Evolutionary conservation across 2,797 vertebrate genomes (phyloP).

Genomic region (Pogonophryne albipinna): DNA sequence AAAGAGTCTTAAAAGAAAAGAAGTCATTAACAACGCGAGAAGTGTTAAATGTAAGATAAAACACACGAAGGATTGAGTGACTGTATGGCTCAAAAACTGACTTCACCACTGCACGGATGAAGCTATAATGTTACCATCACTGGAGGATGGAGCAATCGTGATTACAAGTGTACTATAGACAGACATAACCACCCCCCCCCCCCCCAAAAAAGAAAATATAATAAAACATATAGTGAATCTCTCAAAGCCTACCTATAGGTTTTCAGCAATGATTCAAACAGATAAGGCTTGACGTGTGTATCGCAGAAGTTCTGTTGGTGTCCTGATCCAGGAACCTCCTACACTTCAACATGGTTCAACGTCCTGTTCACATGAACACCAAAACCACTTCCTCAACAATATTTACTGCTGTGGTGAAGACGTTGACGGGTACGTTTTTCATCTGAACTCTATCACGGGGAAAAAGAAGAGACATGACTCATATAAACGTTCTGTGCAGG

Average conservation of each 20-base stretch:
- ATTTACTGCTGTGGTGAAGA: background rate
- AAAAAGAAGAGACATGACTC: slow-evolving; percentile 9
- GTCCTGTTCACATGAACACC: slow-evolving; percentile 13
- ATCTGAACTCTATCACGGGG: slow-evolving; percentile 7
- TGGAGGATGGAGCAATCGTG: slow-evolving; percentile 67
- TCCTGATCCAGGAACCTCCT: slow-evolving; percentile 29
- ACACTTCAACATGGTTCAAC: background rate
- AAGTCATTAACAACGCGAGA: slow-evolving; percentile 39
- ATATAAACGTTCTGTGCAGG: slow-evolving; percentile 29
- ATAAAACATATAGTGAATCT: slow-evolving; percentile 51
- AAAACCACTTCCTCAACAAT: slow-evolving; percentile 30
- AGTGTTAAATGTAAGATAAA: slow-evolving; percentile 59
- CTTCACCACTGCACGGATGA: slow-evolving; percentile 58
- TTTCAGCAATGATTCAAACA: slow-evolving; percentile 68
- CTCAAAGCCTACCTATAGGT: slow-evolving; percentile 49
- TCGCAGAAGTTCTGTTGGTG: slow-evolving; percentile 55
- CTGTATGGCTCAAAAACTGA: slow-evolving; percentile 74
- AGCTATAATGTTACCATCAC: slow-evolving; percentile 59
- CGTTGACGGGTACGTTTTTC: background rate
- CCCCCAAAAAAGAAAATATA: slow-evolving; percentile 19
- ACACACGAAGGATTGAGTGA: slow-evolving; percentile 61
- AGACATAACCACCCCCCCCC: slow-evolving; percentile 17
- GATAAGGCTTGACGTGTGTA: slow-evolving; percentile 78
- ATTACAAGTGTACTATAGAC: slow-evolving; percentile 55
- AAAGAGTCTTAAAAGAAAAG: slow-evolving; percentile 43